Percentiles rank a stretch among this genome's conserved stretches.
Evolutionary conservation across 2,797 vertebrate genomes (phyloP).

Genomic region (Otolemur crassicaudatus): DNA sequence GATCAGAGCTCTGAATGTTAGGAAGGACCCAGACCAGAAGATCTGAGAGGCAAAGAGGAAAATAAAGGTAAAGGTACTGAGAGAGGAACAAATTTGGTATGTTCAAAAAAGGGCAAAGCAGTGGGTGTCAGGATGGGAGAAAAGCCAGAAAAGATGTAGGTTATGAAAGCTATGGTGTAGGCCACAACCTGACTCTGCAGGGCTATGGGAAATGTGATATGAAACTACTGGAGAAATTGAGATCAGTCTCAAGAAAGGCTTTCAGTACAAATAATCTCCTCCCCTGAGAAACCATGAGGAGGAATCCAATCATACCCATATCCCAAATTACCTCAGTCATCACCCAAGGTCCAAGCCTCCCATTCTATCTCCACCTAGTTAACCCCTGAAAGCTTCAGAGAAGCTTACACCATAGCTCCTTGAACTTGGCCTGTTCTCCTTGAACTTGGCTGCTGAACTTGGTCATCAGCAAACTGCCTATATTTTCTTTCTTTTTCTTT

Average conservation of each 20-base stretch:
- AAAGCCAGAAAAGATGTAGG: neutral
- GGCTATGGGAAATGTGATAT: neutral
- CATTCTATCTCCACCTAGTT: neutral
- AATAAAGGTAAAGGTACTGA: neutral
- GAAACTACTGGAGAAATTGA: neutral
- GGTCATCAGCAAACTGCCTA: neutral
- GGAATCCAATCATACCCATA: neutral
- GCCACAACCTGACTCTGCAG: neutral
- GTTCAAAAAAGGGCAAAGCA: conserved; percentile 19
- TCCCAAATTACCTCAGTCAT: neutral
- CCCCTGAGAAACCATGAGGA: neutral
- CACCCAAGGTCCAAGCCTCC: neutral
- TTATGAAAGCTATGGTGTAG: neutral
- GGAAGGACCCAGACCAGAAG: neutral
- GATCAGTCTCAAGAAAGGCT: neutral
- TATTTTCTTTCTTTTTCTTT: neutral
- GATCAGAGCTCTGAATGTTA: neutral
- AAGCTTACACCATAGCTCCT: neutral
- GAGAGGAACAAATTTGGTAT: neutral
- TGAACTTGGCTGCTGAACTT: neutral
- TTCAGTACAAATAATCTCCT: neutral
- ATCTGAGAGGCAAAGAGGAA: neutral
- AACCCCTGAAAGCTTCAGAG: neutral
- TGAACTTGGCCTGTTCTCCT: neutral
- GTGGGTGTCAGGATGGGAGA: neutral